Conservation (phyloP, 2,113 vertebrate genomes). For the Aldabrachelys gigantea region DNA sequence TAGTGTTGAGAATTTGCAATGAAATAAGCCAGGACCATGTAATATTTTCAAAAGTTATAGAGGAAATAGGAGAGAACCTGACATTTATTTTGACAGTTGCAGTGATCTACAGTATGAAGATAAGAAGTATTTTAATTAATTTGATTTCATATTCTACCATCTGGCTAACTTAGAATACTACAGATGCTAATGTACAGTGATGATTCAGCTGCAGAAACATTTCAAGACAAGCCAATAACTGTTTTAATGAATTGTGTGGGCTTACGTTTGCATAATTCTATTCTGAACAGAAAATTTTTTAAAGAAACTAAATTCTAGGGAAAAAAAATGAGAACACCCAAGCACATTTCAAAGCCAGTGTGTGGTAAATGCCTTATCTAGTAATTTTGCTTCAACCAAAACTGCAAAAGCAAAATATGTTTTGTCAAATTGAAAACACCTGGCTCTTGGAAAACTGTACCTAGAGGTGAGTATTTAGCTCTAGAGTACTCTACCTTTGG, state of each 20-base stretch:
- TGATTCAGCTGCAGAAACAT: slow-evolving; percentile 29
- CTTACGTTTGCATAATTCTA: slow-evolving; percentile 12
- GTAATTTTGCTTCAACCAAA: not conserved
- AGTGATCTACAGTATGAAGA: slow-evolving; percentile 9
- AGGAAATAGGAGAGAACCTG: not conserved
- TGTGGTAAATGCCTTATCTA: not conserved
- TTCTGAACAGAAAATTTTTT: not conserved
- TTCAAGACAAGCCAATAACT: slow-evolving; percentile 33
- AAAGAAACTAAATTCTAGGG: not conserved
- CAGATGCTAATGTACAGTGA: slow-evolving; percentile 18
- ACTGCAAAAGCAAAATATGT: rapidly evolving
- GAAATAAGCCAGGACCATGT: not conserved
- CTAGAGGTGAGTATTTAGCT: not conserved
- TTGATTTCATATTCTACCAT: slow-evolving; percentile 18
- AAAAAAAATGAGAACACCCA: not conserved
- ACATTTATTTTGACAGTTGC: not conserved
- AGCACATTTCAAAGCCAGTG: not conserved
- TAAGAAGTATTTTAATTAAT: not conserved
- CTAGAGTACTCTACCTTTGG: not conserved
- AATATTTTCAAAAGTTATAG: not conserved
- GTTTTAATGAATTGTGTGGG: not conserved
- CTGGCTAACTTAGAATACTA: slow-evolving; percentile 33
- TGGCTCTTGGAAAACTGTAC: not conserved
- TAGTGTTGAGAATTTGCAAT: not conserved
- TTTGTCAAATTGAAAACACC: not conserved